phyloP scores from a whole-genome alignment of 2,888 invertebrate genomes.

The Orthonychiurus folsomi region DNA sequence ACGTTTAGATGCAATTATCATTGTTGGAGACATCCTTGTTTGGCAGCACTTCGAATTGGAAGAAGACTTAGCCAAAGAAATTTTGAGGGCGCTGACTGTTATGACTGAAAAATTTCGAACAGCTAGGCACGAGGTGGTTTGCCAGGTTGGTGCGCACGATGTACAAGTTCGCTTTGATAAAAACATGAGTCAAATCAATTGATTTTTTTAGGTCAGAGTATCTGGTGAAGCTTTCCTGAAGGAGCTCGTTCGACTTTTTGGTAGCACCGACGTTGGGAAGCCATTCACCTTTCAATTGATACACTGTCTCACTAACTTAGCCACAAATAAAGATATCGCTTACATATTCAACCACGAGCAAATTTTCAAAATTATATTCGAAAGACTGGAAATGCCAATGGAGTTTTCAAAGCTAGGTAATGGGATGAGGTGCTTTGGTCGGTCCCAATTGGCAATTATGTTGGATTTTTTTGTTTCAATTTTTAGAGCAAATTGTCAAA shows the following conservation, averaged over 20 bases:
- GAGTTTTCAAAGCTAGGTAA: background rate
- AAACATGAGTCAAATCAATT: background rate
- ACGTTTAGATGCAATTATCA: background rate
- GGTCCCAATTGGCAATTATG: background rate
- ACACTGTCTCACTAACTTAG: background rate
- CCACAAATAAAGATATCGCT: background rate
- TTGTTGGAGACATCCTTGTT: background rate
- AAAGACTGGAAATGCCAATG: background rate
- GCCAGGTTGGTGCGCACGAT: no score
- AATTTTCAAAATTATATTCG: background rate
- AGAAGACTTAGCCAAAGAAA: background rate
- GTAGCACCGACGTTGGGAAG: background rate
- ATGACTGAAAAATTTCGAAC: background rate
- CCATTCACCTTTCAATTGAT: background rate
- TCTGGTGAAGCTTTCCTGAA: background rate
- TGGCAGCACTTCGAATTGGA: background rate
- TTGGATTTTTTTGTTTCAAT: background rate
- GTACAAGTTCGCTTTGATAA: no score
- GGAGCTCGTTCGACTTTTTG: background rate
- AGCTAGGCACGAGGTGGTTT: background rate
- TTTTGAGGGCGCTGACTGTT: slow-evolving; percentile 4
- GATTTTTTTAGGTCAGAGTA: background rate
- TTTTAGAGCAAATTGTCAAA: background rate
- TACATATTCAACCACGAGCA: background rate
- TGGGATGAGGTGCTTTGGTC: background rate